Base-by-base conservation (phyloP, 1,140 invertebrate species). In the Plutomurus gul region DNA sequence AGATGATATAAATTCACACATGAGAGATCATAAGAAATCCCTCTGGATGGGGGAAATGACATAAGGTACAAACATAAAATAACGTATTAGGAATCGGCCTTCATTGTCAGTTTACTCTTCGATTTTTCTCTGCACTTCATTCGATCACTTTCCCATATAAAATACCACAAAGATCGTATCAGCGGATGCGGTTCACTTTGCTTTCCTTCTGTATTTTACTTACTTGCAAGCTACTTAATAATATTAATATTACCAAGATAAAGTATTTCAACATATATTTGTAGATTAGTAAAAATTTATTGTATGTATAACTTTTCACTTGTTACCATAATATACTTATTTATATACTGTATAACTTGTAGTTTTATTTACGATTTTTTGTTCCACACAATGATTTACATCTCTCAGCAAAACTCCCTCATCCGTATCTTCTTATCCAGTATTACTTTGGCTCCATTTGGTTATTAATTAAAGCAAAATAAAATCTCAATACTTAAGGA, bases 1-100 rank as follows among this genome's bases (percentile, higher is more conserved):
- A 76, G 75, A 76, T 76, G 75, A 76, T 49, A 60, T 76, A 76
- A 76, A 76, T 76, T 76, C 39, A 56, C 75, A 76, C 75, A 76
- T 36, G 75, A 76, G 20, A 76, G 75, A 76, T 76, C 75, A 76
- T 30, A 76, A 65, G 56, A 65, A 65, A 33, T 65, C 56, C 47
- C 56, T 65, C 27, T 27, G 18, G 27, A 33, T 16, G 56, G 56
- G 56, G 56, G 56, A 65, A 65, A 65, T 65, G 56, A 65, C 56
- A 65, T 56, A 27, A 65, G 36, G 56, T 65, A 65, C 56, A 65
- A 65, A 16, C 56, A 65, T 65, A 65, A 65, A 65, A 65, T 65
- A 65, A 65, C 13, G 20, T 22, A 51, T 3, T n/a, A 36, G 36
- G 56, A 36, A 25, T 65, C 56, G 8, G 27, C 3, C 27, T 30